These are phyloP conservation scores for Alethe diademata DNA, from an alignment of 2,113 vertebrate genomes.

Conservation along the genomic window DNA sequence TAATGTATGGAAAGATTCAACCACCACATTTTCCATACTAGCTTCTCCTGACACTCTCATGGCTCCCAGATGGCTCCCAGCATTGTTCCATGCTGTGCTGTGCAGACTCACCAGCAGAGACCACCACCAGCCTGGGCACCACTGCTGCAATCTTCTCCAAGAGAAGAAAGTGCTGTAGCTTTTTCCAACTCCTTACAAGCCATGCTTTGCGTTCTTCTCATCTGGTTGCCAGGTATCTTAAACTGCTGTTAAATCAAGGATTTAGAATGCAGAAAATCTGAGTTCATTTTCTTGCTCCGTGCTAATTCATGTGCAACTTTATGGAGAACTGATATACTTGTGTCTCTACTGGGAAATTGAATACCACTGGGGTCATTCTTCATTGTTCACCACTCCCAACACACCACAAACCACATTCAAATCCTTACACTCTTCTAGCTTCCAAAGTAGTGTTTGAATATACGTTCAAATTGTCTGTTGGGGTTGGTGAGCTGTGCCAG, in stretches of 20 bases:
- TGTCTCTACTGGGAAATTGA: not conserved
- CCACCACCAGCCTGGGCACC: not conserved
- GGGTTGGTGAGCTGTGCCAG: not conserved
- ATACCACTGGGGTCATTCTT: not conserved
- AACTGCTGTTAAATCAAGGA: not conserved
- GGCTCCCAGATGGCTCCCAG: not conserved
- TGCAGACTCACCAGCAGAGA: not conserved
- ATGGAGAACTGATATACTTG: not conserved
- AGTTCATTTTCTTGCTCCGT: not conserved
- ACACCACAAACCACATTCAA: not conserved
- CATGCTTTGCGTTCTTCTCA: not conserved
- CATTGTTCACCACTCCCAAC: not conserved
- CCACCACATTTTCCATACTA: not conserved
- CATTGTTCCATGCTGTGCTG: not conserved
- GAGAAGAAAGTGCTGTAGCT: not conserved
- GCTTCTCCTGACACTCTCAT: not conserved
- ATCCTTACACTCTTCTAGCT: not conserved
- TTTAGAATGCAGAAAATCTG: not conserved
- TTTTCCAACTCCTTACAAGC: not conserved
- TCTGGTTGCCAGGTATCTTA: not conserved
- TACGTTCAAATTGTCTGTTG: fast-evolving
- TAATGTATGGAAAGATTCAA: not conserved
- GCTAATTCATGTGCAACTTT: not conserved
- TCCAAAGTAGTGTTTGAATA: not conserved
- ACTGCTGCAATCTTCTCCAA: not conserved